Conservation (phyloP, 1,140 invertebrate genomes). For the Pentalonia nigronervosa region DNA sequence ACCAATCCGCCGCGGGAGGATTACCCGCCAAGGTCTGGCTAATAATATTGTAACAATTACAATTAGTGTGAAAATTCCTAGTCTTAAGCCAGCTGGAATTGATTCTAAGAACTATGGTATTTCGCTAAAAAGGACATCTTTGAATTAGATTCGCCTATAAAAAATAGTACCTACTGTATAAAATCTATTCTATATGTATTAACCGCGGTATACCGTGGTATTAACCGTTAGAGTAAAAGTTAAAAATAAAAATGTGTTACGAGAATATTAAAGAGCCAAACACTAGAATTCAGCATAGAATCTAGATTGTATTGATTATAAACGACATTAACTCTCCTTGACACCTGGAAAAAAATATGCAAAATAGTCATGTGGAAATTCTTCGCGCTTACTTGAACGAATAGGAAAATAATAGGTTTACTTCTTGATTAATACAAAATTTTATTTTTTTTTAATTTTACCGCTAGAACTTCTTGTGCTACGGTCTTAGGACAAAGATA, state of each 20-base stretch:
- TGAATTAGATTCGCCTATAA: not conserved
- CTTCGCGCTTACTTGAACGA: not conserved
- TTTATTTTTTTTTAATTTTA: not conserved
- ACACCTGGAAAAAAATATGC: not conserved
- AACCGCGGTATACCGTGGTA: too few species aligned
- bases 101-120: not conserved
- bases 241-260: not conserved
- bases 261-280: not conserved
- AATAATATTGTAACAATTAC: not conserved
- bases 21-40: too few species aligned
- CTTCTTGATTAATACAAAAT: not conserved
- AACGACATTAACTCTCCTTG: not conserved
- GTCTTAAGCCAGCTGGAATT: not conserved
- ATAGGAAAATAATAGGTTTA: not conserved
- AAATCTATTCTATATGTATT: not conserved
- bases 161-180: not conserved
- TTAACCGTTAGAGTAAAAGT: not conserved
- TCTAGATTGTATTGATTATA: not conserved
- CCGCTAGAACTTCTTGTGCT: not conserved
- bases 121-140: not conserved
- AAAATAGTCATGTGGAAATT: not conserved
- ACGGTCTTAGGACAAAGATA: too few species aligned
- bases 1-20: too few species aligned
- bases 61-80: not conserved
- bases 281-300: not conserved